Base-by-base conservation (phyloP, 2,888 invertebrate genomes). In the Pocota personata region DNA sequence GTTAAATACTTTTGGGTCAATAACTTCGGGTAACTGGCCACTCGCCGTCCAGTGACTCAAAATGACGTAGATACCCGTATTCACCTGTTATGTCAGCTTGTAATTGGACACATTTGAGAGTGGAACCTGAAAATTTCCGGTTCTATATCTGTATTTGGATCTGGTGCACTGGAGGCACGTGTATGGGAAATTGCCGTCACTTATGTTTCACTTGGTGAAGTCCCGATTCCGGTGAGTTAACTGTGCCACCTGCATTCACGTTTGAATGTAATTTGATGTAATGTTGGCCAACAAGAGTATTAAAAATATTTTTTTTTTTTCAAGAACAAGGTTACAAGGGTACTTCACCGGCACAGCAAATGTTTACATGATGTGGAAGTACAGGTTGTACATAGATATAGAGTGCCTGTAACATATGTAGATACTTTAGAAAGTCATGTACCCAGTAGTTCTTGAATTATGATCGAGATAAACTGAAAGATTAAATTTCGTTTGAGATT, bases 1-100 rank as follows among this genome's bases (percentile, higher is more conserved):
- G 64, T 82, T 64, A 57, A 60, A 40, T 35, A 50, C 71, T 60
- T n/a, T 58, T 43, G 50, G 82, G 82, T 82, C 82, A 82, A 77
- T 72, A 77, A 82, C 82, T 66, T 77, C 6, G 14, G 80, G 43
- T 48, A 48, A 73, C 58, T 66, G 66, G 50, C 57, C 76, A n/a
- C 7, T 12, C 12, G 14, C 19, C 24, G 52, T 43, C 4, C 24
- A 24, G 24, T 24, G 4, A 3, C 24, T 24, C 40, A 48, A 37
- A 60, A 7, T 67, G 73, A 75, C 75, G 60, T 67, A 32, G 30
- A 1, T 58, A 60, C 40, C 16, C 14, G 32, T 27, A 64, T 66
- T 30, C 80, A 76, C 76, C 62, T 82, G 69, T 76, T 69, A 60
- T 57, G 62, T 32, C 77, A 78, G 52, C 35, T n/a, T 75, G 24